Evolutionary conservation across 2,113 vertebrate species (phyloP).

Genomic region (Coracopsis vasa): DNA sequence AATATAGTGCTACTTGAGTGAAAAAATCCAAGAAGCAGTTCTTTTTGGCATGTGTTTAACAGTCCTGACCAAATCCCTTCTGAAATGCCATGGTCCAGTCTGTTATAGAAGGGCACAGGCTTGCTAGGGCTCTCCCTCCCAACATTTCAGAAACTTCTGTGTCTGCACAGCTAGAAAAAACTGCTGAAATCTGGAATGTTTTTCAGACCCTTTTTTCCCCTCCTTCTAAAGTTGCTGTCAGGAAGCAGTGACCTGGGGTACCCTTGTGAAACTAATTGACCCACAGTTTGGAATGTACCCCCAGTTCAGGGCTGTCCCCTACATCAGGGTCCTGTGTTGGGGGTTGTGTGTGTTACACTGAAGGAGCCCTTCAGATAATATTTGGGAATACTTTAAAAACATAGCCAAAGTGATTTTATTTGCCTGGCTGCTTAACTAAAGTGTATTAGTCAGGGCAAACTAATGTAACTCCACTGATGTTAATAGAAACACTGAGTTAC

Average conservation of each 20-base stretch:
- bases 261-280: not conserved
- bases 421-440: not conserved
- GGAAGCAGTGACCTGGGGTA: not conserved
- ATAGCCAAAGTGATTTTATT: not conserved
- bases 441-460: not conserved
- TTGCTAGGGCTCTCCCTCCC: not conserved
- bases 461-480: not conserved
- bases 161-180: not conserved
- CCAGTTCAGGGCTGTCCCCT: not conserved
- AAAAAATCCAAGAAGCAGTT: slow-evolving; percentile 17
- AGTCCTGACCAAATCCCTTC: slow-evolving; percentile 7
- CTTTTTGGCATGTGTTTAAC: slow-evolving; percentile 17
- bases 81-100: slow-evolving; percentile 4
- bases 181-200: slow-evolving; percentile 7
- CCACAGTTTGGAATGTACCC: not conserved
- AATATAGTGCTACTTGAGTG: slow-evolving; percentile 52
- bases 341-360: not conserved
- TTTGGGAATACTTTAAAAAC: slow-evolving; percentile 2
- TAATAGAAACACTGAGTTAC: not conserved
- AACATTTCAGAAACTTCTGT: not conserved
- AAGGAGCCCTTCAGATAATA: not conserved
- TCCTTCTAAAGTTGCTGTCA: not conserved
- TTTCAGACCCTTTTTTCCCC: not conserved
- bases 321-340: not conserved
- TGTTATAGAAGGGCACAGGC: slow-evolving; percentile 30